These are phyloP conservation scores for Buceros bicornis DNA, from an alignment of 2,797 vertebrate species.

Conservation along the genomic window DNA sequence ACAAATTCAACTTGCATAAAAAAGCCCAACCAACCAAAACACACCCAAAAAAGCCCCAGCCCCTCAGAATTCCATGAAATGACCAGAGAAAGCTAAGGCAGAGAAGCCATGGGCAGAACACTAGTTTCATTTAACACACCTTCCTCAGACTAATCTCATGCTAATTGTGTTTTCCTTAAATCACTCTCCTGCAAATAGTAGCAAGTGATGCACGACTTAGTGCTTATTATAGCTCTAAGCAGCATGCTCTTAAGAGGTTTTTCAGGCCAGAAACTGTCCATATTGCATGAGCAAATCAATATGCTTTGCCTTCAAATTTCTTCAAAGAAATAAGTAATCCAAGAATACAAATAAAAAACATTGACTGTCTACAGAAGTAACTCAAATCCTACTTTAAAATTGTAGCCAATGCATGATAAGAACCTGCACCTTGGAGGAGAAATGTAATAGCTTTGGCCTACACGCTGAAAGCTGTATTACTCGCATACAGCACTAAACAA, in stretches of 20 bases:
- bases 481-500: neutral
- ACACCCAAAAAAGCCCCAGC: neutral
- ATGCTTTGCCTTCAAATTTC: neutral
- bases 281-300: neutral
- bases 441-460: neutral
- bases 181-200: slow-evolving; percentile 19
- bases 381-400: neutral
- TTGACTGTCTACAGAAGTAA: neutral
- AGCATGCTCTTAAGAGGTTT: neutral
- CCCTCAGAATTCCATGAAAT: neutral
- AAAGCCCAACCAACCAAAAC: accelerated
- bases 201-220: slow-evolving; percentile 27
- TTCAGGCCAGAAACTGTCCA: neutral
- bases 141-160: slow-evolving; percentile 37
- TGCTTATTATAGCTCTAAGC: slow-evolving; percentile 20
- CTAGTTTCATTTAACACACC: neutral
- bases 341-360: neutral
- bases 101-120: neutral
- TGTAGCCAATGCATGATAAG: neutral
- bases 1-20: neutral
- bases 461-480: neutral
- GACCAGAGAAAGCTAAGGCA: neutral
- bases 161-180: slow-evolving; percentile 51
- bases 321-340: neutral
- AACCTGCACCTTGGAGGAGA: neutral